Base-by-base conservation (phyloP, 2,113 vertebrate species). In the Rafetus swinhoei region DNA sequence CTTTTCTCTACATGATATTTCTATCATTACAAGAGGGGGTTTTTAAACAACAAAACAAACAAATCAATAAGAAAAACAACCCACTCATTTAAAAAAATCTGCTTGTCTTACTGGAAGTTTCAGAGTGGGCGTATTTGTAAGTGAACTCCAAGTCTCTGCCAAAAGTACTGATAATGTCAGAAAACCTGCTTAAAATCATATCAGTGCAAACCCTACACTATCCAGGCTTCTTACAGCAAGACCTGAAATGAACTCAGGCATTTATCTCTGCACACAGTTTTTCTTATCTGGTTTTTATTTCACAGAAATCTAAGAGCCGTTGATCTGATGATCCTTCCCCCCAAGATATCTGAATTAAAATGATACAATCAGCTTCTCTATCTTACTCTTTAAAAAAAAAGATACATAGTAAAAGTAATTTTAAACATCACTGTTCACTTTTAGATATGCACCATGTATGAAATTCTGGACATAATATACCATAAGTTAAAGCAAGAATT, bases 131-230 rank as follows among this genome's bases (percentile, higher is more conserved):
- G 90, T 96, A 83, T 96, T 96, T 87, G 87, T 90, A 96, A 97
- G 93, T 59, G 88, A 97, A 93, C 53, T 94, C 77, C 79, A 81
- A 95, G 90, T 95, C 87, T 89, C 96, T 87, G 82, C 91, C 95
- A 97, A 93, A 96, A 97, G 87, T 90, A 97, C 50, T 97, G 96
- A 97, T 96, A 97, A 97, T 83, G 93, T 97, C 97, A 97, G 96
- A 96, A 95, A 95, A 95, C 24, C 95, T 97, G 96, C 97, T 97
- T 97, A 97, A 97, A 98, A 97, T 97, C 98, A 97, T 96, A 98
- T 97, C 92, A 94, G 88, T 90, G 84, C 84, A 96, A 95, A 97
- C 89, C 60, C 19, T 96, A 97, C 54, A 74, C 85, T 90, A 93
- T 86, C 65, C 82, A 90, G 88, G 88, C 94, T 93, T 91, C 97